Conservation (phyloP, 2,113 vertebrate species). For the Sula dactylatra region DNA sequence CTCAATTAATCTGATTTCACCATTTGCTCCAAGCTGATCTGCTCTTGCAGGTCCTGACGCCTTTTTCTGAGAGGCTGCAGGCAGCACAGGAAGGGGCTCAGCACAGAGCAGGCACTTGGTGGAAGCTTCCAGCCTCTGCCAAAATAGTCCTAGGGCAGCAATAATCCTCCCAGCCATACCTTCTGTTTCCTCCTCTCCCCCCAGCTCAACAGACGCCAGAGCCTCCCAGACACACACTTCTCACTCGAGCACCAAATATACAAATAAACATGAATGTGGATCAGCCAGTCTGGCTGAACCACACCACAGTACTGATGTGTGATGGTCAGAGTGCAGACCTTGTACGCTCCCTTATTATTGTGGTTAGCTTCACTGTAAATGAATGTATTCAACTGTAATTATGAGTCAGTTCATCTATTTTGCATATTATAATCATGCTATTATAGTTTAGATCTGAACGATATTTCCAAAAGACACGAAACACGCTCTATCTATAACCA, state of each 20-base stretch:
- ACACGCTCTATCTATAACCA: not conserved
- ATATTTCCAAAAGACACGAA: not conserved
- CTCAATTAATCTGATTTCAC: not conserved
- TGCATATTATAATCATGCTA: not conserved
- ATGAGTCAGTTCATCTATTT: not conserved
- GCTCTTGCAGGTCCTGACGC: not conserved
- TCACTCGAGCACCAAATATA: not conserved
- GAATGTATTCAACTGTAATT: not conserved
- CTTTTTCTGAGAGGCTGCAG: not conserved
- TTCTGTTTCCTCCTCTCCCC: not conserved
- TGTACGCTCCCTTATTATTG: not conserved
- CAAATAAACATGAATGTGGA: not conserved
- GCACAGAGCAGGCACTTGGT: not conserved
- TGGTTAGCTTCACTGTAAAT: not conserved
- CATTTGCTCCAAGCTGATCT: not conserved
- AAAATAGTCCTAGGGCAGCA: not conserved
- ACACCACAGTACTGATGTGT: too few relatives aligned
- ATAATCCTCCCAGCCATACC: not conserved
- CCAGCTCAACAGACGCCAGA: not conserved
- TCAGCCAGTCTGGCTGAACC: not conserved
- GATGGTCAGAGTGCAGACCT: not conserved
- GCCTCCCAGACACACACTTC: not conserved
- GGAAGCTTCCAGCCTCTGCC: not conserved
- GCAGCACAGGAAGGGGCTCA: not conserved
- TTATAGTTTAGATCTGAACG: not conserved